Conservation (phyloP, 1,140 invertebrate species). For the Zaprionus ghesquierei region DNA sequence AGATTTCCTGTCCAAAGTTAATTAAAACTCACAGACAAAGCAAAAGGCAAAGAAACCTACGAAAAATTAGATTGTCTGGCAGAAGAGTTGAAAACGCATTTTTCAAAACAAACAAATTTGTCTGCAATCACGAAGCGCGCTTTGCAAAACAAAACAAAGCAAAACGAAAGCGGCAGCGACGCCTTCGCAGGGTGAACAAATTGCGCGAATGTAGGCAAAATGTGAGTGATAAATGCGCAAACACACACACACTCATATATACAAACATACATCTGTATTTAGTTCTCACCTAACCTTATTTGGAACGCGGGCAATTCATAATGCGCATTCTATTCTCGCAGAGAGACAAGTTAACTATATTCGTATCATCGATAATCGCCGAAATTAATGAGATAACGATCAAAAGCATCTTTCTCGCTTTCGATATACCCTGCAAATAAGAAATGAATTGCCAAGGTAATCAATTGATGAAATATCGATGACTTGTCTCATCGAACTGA, state of each 20-base stretch:
- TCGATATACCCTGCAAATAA: background rate
- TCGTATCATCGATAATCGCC: constrained; percentile 15
- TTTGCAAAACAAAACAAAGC: background rate
- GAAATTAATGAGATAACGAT: constrained; percentile 3
- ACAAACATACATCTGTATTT: constrained; percentile 3
- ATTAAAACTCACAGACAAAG: constrained; percentile 22
- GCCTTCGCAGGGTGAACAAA: constrained; percentile 33
- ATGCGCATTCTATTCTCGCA: background rate
- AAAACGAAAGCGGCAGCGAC: constrained; percentile 20
- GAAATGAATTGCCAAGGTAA: background rate
- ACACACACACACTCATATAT: background rate
- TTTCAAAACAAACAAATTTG: background rate
- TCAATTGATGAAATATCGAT: no score
- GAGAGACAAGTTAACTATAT: constrained; percentile 20
- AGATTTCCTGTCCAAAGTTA: constrained; percentile 21
- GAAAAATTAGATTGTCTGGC: background rate
- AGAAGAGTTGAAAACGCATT: background rate
- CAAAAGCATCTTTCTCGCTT: background rate
- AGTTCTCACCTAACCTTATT: constrained; percentile 37
- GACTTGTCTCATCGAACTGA: no score
- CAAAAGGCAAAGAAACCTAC: background rate
- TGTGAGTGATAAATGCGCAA: background rate
- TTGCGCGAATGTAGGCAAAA: constrained; percentile 1
- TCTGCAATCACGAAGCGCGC: background rate
- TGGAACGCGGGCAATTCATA: constrained; percentile 32